Evolutionary conservation across 1,140 invertebrate genomes (phyloP), one percentile per base, ranked within the genome.

Genomic region (Megalopta genalis): DNA sequence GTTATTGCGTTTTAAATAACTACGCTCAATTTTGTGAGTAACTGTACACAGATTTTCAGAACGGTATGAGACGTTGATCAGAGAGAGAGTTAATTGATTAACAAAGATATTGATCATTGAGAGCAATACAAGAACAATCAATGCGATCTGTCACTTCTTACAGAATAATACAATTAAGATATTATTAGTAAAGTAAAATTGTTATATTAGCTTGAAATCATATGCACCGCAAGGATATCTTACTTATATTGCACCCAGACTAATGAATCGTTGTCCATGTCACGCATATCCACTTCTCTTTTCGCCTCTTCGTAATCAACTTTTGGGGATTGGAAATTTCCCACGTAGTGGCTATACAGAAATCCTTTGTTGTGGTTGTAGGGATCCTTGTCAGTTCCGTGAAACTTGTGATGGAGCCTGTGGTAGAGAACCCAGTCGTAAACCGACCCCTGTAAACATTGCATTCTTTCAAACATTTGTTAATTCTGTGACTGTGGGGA

Each of bases 281-380:
- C 98, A 0, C 95, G 94, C 93, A 98, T 95, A 85, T 99, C 97
- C n/a, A 99, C 94, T 18, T 94, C 89, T 60, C 94, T 94, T 25
- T 96, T 95, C 23, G 97, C 94, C 46, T 94, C 92, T 77, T 96
- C 95, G 83, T 97, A 95, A 59, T 96, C 94, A 0, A 94, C 94
- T 84, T 97, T 97, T 63, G 96, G 94, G 27, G 94, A 94, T 25
- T 95, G 90, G n/a, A 95, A 85, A 52, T 97, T 94, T 0, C 94
- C 93, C 9, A 96, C 90, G 46, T 99, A 93, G 84, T 99, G 98
- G 14, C 97, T 94, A 88, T 97, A 97, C 66, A 97, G 91, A 87
- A 99, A 98, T 12, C 98, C 98, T 83, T 96, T 95, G 6, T 95
- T 96, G 79, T 96, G 95, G 90, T 99, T 97, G 89, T 97, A 98